Conservation (phyloP, 1,140 invertebrate genomes). For the Pemphigus obesinymphae region DNA sequence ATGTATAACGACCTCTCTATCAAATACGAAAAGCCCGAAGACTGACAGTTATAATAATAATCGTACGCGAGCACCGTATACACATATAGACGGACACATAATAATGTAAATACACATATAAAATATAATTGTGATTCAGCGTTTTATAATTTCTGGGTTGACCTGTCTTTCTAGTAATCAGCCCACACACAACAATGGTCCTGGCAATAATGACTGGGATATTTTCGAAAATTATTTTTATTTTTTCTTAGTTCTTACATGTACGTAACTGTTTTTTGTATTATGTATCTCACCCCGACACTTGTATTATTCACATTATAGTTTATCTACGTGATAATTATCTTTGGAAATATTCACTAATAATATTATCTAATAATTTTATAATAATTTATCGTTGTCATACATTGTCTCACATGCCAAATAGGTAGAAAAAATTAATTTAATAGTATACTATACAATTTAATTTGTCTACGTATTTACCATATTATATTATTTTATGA, state of each 20-base stretch:
- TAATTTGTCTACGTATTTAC: no score
- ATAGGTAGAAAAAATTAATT: no score
- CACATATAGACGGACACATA: background rate
- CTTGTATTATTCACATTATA: background rate
- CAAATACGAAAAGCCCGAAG: slow-evolving; percentile 17
- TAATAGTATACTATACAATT: no score
- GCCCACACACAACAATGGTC: slow-evolving; percentile 41
- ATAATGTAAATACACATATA: slow-evolving; percentile 41
- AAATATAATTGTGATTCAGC: slow-evolving; percentile 39
- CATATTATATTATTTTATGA: no score
- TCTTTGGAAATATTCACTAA: background rate
- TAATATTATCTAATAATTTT: background rate
- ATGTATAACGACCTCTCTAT: slow-evolving; percentile 39
- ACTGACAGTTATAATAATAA: slow-evolving; percentile 40
- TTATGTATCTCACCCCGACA: background rate
- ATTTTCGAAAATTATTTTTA: slow-evolving; percentile 9
- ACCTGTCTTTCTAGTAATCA: slow-evolving; percentile 37
- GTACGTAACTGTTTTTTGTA: background rate
- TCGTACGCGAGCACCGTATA: background rate
- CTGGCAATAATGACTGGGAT: slow-evolving; percentile 39
- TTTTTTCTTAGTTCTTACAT: background rate
- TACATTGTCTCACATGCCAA: no score
- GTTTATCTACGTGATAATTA: background rate
- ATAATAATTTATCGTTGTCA: no score
- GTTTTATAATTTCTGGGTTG: slow-evolving; percentile 40